Evolutionary conservation across 2,888 invertebrate genomes (phyloP).

Genomic region (Galeruca laticollis): DNA sequence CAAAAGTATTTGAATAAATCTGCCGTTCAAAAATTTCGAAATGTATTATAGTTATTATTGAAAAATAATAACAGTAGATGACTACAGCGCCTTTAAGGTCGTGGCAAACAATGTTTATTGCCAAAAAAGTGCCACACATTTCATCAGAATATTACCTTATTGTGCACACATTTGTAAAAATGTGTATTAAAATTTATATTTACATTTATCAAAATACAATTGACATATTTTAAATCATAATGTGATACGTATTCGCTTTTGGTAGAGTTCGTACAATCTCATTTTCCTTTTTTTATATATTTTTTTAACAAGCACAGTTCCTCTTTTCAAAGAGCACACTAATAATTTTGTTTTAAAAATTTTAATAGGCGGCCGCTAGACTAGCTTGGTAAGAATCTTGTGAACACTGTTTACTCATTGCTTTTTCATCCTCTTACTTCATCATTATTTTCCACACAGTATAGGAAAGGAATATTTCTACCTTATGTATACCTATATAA

Average conservation of each 20-base stretch:
- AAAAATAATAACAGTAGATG: no score
- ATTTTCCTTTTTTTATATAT: constrained; percentile 14
- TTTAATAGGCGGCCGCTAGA: constrained; percentile 67
- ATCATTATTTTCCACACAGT: constrained; percentile 19
- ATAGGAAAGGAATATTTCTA: neutral
- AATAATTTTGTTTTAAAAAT: constrained; percentile 59
- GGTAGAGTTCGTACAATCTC: neutral
- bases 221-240: neutral
- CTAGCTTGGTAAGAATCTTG: constrained; percentile 67
- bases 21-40: no score
- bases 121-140: no score
- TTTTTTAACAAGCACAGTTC: constrained; percentile 26
- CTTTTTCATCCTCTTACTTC: constrained; percentile 40
- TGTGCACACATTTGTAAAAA: no score
- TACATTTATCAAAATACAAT: neutral
- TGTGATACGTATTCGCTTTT: constrained; percentile 6
- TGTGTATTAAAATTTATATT: no score
- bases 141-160: no score
- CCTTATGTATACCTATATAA: neutral
- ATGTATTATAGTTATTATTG: no score
- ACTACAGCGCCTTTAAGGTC: no score
- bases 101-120: no score
- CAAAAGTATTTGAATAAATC: no score
- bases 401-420: constrained; percentile 48
- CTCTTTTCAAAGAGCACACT: constrained; percentile 54